Conservation (phyloP, 2,888 invertebrate genomes). For the Cordilura impudica region DNA sequence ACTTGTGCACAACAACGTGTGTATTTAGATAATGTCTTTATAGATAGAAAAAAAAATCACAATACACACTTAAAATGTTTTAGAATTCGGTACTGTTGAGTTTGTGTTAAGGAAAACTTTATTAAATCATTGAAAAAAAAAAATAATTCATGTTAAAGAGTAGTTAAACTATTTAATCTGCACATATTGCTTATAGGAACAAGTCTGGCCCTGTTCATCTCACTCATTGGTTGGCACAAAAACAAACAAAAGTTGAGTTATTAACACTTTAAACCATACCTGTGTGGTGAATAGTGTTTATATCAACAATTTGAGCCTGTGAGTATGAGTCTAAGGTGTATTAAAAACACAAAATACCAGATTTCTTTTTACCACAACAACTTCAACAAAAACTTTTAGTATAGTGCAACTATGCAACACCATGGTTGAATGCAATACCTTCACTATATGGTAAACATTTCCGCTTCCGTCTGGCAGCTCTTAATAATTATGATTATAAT, state of each 20-base stretch:
- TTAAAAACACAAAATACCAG: slow-evolving; percentile 44
- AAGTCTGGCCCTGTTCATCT: slow-evolving; percentile 18
- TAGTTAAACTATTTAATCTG: slow-evolving; percentile 59
- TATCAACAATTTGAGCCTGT: too few relatives aligned
- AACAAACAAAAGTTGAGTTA: slow-evolving; percentile 55
- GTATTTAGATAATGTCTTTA: slow-evolving; percentile 48
- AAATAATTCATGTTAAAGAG: slow-evolving; percentile 42
- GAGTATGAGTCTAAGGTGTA: neutral
- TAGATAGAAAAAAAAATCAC: neutral
- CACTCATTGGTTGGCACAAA: neutral
- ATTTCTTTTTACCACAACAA: slow-evolving; percentile 51
- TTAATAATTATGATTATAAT: slow-evolving; percentile 61
- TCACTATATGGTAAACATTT: slow-evolving; percentile 36
- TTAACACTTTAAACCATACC: slow-evolving; percentile 59
- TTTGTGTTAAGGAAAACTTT: slow-evolving; percentile 32
- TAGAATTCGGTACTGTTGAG: neutral
- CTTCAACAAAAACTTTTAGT: slow-evolving; percentile 27
- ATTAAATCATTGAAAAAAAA: slow-evolving; percentile 53
- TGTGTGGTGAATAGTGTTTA: slow-evolving; percentile 20
- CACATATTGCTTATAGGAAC: slow-evolving; percentile 44
- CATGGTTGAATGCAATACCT: slow-evolving; percentile 46
- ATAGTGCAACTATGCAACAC: slow-evolving; percentile 34
- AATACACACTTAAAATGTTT: neutral
- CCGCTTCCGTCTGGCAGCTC: slow-evolving; percentile 58
- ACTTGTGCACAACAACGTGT: slow-evolving; percentile 55